Conservation (phyloP, 2,797 vertebrate species). For the Alcedo atthis region DNA sequence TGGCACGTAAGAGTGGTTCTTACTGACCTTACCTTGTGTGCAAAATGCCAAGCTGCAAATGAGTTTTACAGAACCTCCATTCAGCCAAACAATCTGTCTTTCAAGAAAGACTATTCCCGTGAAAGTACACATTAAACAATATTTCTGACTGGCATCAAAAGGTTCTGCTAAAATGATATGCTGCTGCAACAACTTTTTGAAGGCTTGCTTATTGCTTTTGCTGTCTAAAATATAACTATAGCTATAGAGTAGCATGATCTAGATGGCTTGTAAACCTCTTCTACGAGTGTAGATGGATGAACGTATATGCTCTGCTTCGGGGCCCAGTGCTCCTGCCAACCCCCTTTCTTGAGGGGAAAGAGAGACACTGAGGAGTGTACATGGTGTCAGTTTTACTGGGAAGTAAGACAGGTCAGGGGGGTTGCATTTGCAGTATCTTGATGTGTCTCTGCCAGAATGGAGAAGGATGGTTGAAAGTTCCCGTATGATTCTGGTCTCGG, state of each 20-base stretch:
- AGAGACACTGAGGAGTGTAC: rapidly evolving
- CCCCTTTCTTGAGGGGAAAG: not conserved
- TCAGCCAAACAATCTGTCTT: not conserved
- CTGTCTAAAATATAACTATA: conserved; percentile 34
- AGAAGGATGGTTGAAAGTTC: not conserved
- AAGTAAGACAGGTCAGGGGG: not conserved
- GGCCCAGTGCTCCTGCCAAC: not conserved
- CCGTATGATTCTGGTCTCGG: not conserved
- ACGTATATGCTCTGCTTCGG: not conserved
- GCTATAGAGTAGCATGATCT: conserved; percentile 3
- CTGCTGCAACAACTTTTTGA: conserved; percentile 40
- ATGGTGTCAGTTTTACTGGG: not conserved
- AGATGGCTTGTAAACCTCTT: conserved; percentile 21
- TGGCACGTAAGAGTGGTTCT: not conserved
- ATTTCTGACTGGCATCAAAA: conserved; percentile 43
- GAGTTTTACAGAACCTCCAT: not conserved
- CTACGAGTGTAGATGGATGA: conserved; percentile 1
- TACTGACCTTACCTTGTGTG: not conserved
- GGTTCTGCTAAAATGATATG: conserved; percentile 35
- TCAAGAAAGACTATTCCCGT: not conserved
- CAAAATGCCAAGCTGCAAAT: not conserved
- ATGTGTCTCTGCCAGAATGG: not conserved
- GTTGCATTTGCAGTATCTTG: not conserved
- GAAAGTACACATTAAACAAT: not conserved
- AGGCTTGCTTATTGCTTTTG: conserved; percentile 48